Evolutionary conservation across 64 coral and sea anemone genomes (phyloP), one percentile per base, ranked within the genome.

Genomic region (Actinia tenebrosa): DNA sequence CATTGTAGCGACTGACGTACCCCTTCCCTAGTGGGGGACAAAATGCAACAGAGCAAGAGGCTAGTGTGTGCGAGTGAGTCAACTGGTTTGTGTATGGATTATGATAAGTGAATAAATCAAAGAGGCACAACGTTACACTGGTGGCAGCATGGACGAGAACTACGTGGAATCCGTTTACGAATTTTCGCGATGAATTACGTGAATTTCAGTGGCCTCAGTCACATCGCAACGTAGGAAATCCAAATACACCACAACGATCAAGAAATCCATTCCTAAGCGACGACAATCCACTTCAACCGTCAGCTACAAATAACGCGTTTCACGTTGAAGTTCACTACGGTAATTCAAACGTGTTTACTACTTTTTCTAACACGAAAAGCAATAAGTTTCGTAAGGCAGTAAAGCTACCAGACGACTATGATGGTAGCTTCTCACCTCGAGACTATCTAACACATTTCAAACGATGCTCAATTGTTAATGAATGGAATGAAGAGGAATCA

Each of bases 371-470:
- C 4, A 54, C 53, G 53, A 54, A 54, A 54, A 54, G 4, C 53
- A 54, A 54, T 25, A 80, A 80, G 14, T 80, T 80, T 42, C 45
- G 78, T 19, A 80, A 80, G 25, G 77, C 55, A 19, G 87, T 80
- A 13, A 88, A 80, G 80, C 16, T 88, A 63, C 30, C 87, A 4
- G 87, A 89, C n/a, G 60, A 80, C 64, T 89, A 22, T 7, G 59
- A 89, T 16, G 87, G 77, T 0, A 89, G 81, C 43, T 19, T 44
- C 13, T 45, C 87, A 3, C 26, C 82, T 44, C 56, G 87, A 54
- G 79, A 89, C 68, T 89, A 83, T 89, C 18, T 89, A 37, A 83
- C 45, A 79, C 79, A 56, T 27, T 89, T 89, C 26, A 46, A 81
- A 5, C 30, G 88, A n/a, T 83, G 60, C 83, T 16, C 37, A 52